These are phyloP conservation scores for Remorina albescens DNA, from an alignment of 2,797 vertebrate genomes.

Conservation along the genomic window DNA sequence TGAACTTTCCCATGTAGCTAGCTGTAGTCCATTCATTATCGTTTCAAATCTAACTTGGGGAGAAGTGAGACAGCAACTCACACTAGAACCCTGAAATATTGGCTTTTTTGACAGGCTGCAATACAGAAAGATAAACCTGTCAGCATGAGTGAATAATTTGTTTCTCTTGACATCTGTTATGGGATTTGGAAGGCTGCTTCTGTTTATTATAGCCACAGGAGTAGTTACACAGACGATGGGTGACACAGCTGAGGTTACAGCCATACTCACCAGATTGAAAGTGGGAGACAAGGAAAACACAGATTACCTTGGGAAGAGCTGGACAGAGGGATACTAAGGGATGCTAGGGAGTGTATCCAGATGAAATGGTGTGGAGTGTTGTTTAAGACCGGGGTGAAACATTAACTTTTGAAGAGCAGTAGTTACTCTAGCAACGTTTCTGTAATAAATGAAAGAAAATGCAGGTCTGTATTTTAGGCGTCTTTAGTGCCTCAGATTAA, in stretches of 20 bases:
- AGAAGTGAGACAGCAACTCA: slow-evolving; percentile 59
- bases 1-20: slow-evolving; percentile 22
- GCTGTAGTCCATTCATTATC: slow-evolving; percentile 51
- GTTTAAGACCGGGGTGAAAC: slow-evolving; percentile 48
- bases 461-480: slow-evolving; percentile 17
- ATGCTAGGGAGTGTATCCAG: slow-evolving; percentile 48
- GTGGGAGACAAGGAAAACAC: slow-evolving; percentile 54
- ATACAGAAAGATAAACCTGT: slow-evolving; percentile 80
- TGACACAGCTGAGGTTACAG: slow-evolving; percentile 64
- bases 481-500: slow-evolving; percentile 1
- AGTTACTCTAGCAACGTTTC: slow-evolving; percentile 32
- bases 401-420: slow-evolving; percentile 39
- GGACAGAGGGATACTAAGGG: slow-evolving; percentile 20
- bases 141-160: slow-evolving; percentile 75
- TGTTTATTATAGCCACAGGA: slow-evolving; percentile 53
- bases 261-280: slow-evolving; percentile 58
- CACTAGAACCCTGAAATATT: slow-evolving; percentile 50
- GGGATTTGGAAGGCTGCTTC: slow-evolving; percentile 61
- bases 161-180: slow-evolving; percentile 65
- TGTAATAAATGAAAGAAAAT: slow-evolving; percentile 43
- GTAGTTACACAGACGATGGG: slow-evolving; percentile 62
- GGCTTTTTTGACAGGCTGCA: slow-evolving; percentile 67
- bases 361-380: slow-evolving; percentile 43
- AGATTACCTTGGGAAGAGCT: slow-evolving; percentile 31
- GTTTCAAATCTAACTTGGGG: slow-evolving; percentile 55